A percentile compares a stretch with the other conserved stretches of the same genome.
These are phyloP conservation scores for Monoplex corrugatus DNA, from an alignment of 2,888 invertebrate species.

Conservation along the genomic window DNA sequence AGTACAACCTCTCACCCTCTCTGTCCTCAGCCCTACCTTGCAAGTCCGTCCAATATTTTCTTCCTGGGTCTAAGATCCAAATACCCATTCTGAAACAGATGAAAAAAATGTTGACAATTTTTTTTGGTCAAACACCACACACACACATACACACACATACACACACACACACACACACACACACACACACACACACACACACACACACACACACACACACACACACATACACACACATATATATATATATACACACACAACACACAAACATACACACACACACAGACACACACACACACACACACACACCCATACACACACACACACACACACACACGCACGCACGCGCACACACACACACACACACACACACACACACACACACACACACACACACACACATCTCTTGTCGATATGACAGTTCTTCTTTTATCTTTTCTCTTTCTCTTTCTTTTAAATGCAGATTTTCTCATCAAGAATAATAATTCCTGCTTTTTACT, in stretches of 20 bases:
- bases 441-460: no score
- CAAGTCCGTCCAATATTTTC: no score
- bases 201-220: slow-evolving; percentile 9
- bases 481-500: no score
- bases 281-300: background rate
- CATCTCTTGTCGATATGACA: no score
- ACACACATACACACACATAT: background rate
- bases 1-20: no score
- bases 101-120: no score
- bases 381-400: background rate
- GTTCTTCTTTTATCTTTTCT: no score
- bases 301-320: slow-evolving; percentile 6
- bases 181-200: background rate
- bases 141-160: slow-evolving; percentile 18
- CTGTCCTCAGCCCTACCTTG: no score
- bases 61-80: no score
- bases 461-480: no score
- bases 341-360: background rate
- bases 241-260: background rate
- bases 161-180: slow-evolving; percentile 17
- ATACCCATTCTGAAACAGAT: no score
- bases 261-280: background rate
- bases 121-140: background rate
- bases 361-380: background rate
- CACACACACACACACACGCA: background rate